phyloP scores from a whole-genome alignment of 2,113 vertebrate genomes.

The Plestiodon gilberti region DNA sequence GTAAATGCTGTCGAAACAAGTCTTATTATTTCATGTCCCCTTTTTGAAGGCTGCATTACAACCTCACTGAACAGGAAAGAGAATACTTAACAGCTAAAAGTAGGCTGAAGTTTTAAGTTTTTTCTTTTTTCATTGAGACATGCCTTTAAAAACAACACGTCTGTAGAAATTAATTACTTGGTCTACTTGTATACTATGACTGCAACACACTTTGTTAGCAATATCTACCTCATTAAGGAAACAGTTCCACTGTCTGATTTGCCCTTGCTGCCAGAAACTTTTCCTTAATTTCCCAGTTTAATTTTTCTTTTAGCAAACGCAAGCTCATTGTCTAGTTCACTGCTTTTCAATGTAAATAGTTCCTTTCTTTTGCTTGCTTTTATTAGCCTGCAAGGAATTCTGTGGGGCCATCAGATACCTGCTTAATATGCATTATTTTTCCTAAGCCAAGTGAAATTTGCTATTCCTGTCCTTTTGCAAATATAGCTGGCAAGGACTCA shows the following conservation, averaged over 20 bases:
- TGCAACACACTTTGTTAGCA: conserved; percentile 39
- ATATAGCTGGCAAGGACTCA: not conserved
- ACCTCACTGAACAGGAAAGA: conserved; percentile 25
- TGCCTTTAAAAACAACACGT: conserved; percentile 36
- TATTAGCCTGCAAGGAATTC: conserved; percentile 16
- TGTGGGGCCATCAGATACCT: conserved; percentile 15
- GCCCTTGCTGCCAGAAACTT: conserved; percentile 37
- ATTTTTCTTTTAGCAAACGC: conserved; percentile 42
- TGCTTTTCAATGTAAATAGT: conserved; percentile 41
- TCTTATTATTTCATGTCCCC: conserved; percentile 18
- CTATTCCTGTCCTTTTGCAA: not conserved
- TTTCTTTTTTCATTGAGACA: conserved; percentile 20
- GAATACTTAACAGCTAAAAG: conserved; percentile 37
- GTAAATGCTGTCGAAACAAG: not conserved
- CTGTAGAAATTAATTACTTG: conserved; percentile 36
- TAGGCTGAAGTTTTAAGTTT: conserved; percentile 22
- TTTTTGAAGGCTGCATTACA: not conserved
- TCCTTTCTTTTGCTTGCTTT: conserved; percentile 15
- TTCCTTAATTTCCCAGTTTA: conserved; percentile 53
- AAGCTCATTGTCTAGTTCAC: conserved; percentile 41
- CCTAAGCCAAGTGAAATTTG: not conserved
- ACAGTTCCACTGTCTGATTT: conserved; percentile 16
- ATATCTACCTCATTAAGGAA: conserved; percentile 56
- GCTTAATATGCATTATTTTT: conserved; percentile 32
- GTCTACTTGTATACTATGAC: conserved; percentile 27